Evolutionary conservation across 2,113 vertebrate species (phyloP).

Genomic region (Cinclus cinclus): DNA sequence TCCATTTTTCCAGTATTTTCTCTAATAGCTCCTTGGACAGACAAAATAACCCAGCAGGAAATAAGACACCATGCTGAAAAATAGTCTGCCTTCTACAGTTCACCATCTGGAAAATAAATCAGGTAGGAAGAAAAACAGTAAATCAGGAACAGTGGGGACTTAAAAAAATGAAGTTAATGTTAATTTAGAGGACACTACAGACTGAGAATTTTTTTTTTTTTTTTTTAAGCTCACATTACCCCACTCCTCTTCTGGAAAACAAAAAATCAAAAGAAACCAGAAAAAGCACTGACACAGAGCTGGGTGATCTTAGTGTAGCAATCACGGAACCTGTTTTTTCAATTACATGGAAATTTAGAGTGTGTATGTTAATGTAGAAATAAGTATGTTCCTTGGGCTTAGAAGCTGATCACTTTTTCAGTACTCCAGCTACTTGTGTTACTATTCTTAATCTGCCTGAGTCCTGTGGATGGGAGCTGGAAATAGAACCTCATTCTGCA

Average conservation of each 20-base stretch:
- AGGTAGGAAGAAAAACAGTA: slow-evolving; percentile 32
- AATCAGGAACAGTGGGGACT: slow-evolving; percentile 52
- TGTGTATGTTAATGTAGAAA: neutral
- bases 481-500: neutral
- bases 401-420: neutral
- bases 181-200: slow-evolving; percentile 47
- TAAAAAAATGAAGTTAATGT: slow-evolving; percentile 36
- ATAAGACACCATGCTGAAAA: slow-evolving; percentile 54
- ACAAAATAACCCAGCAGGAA: slow-evolving; percentile 30
- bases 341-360: neutral
- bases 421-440: neutral
- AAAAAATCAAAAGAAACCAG: neutral
- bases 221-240: neutral
- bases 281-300: slow-evolving; percentile 16
- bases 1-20: slow-evolving; percentile 8
- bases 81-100: slow-evolving; percentile 41
- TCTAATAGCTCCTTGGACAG: slow-evolving; percentile 7
- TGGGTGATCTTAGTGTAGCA: neutral
- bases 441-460: neutral
- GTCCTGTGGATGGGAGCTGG: neutral
- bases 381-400: neutral
- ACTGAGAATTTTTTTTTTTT: neutral
- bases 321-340: slow-evolving; percentile 40
- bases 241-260: slow-evolving; percentile 39
- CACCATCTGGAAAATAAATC: slow-evolving; percentile 71